Evolutionary conservation across 92 coral and sea anemone genomes (phyloP).

Genomic region (Meandrina meandrites): DNA sequence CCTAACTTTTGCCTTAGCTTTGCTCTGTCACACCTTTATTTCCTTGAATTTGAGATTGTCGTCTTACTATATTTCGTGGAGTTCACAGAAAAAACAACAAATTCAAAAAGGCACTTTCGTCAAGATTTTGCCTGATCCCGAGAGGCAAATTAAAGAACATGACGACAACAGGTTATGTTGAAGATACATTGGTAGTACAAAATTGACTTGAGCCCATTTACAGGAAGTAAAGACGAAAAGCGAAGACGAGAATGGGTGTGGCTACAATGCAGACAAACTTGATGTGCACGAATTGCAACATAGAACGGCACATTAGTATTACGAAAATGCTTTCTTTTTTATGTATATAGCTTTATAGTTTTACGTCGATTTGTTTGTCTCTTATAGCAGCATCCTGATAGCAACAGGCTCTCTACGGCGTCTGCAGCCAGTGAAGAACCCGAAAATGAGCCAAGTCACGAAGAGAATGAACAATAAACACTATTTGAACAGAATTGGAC

Average conservation of each 20-base stretch:
- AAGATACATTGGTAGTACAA: too few species aligned
- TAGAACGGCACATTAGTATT: not conserved
- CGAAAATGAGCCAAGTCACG: conserved; percentile 5
- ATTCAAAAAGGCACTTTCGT: too few species aligned
- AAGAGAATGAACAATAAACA: conserved; percentile 2
- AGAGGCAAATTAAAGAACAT: too few species aligned
- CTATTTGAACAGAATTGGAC: not conserved
- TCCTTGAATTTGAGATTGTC: too few species aligned
- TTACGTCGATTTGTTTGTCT: not conserved
- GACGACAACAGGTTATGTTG: too few species aligned
- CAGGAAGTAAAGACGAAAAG: too few species aligned
- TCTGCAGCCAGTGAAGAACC: conserved; percentile 33
- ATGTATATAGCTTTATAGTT: not conserved
- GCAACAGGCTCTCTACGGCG: conserved; percentile 16
- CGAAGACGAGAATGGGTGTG: not conserved
- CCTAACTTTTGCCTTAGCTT: not conserved
- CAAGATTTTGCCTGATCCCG: too few species aligned
- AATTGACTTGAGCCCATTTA: too few species aligned
- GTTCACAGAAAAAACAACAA: too few species aligned
- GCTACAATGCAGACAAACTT: not conserved
- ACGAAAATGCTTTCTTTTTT: not conserved
- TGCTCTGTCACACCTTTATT: not conserved
- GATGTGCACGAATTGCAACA: not conserved
- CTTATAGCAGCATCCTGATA: conserved; percentile 17
- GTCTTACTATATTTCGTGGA: too few species aligned